Evolutionary conservation across 2,113 vertebrate genomes (phyloP), one percentile per base, ranked within the genome.

Genomic region (Perca flavescens): DNA sequence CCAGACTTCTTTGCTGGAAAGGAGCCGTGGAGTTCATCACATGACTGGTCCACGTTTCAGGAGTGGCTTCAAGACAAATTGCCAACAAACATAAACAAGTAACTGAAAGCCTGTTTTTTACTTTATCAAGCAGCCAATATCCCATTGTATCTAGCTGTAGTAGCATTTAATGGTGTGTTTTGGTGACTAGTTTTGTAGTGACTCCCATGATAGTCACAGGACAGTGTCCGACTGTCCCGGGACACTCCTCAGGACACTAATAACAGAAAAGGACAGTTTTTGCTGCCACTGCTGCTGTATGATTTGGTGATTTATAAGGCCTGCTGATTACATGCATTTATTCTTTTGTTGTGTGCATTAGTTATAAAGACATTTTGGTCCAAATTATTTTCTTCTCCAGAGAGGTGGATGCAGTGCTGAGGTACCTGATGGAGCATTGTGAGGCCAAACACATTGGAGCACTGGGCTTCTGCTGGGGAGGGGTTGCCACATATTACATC

Each of bases 1-100:
- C 97, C 97, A 60, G 97, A 99, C 83, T 97, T 99, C 91, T 98
- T 95, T 69, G 91, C 96, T 28, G 98, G 97, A 6, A 96, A 96
- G 85, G 94, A 96, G 16, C 95, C 97, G 0, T 99, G 97, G 98
- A 92, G 68, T 62, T 88, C 96, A 54, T 90, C 93, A 28, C 47
- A 90, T 31, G 97, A 97, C 88, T 96, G 95, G 96, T 88, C 91
- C 74, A 95, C 72, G 46, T 98, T 99, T 93, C 79, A 93, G 1
- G 93, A 95, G 75, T 99, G 98, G 98, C 40, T 97, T 60, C 93
- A 97, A 76, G 71, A 94, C 17, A 97, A 82, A 61, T 95, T 96
- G 60, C 92, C 97, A 58, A 92, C 74, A 3, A 94, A 96, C 79
- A 95, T 97, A 9, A 95, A 97, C 70, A 98, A 90, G 98, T 98